These are phyloP conservation scores for Percopsis omiscomaycus DNA, from an alignment of 2,797 vertebrate genomes.

Conservation along the genomic window DNA sequence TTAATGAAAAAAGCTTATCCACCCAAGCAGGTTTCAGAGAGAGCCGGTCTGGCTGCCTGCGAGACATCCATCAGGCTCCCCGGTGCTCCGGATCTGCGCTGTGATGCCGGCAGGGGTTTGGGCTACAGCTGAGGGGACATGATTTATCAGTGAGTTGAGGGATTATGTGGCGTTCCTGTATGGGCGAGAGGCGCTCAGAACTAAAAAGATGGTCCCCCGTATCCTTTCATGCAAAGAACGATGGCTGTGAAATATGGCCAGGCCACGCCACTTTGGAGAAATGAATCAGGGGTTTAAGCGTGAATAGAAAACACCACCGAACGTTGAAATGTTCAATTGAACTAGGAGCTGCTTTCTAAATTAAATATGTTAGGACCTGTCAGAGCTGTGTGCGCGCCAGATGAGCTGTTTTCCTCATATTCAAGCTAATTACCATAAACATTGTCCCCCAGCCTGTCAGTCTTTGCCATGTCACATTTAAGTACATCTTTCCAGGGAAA, in stretches of 20 bases:
- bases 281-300: constrained; percentile 38
- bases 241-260: constrained; percentile 20
- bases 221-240: constrained; percentile 62
- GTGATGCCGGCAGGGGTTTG: constrained; percentile 68
- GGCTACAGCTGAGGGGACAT: constrained; percentile 61
- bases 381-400: constrained; percentile 20
- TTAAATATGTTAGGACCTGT: constrained; percentile 20
- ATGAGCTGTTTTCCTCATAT: constrained; percentile 35
- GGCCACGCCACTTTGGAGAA: constrained; percentile 38
- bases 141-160: constrained; percentile 69
- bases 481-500: constrained; percentile 46
- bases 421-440: constrained; percentile 46
- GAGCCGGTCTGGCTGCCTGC: constrained; percentile 48
- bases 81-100: constrained; percentile 46
- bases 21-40: constrained; percentile 46
- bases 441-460: constrained; percentile 45
- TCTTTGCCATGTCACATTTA: constrained; percentile 49
- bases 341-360: constrained; percentile 17
- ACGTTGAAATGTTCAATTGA: constrained; percentile 23
- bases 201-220: constrained; percentile 65
- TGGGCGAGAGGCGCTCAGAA: constrained; percentile 45
- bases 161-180: constrained; percentile 58
- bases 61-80: constrained; percentile 65
- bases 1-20: constrained; percentile 63
- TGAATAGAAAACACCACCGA: constrained; percentile 16